Conservation (phyloP, 2,113 vertebrate species). For the Hippocampus zosterae region DNA sequence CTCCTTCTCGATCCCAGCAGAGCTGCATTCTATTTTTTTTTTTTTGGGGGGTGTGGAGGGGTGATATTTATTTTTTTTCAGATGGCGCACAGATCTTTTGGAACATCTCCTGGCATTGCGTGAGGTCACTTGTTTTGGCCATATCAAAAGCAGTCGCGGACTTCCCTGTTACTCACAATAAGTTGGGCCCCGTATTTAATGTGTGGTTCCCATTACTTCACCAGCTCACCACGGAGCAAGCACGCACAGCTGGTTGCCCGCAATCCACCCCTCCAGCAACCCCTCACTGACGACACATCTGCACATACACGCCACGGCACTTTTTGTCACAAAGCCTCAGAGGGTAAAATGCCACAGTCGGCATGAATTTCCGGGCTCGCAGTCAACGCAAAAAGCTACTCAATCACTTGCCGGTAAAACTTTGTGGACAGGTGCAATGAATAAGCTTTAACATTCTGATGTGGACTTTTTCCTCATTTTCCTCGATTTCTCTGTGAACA, state of each 20-base stretch:
- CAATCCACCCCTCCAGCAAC: conserved; percentile 11
- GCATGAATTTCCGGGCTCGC: neutral
- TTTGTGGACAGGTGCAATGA: too few species aligned
- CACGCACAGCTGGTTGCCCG: conserved; percentile 43
- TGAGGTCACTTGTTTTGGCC: conserved; percentile 55
- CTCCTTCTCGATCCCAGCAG: conserved; percentile 20
- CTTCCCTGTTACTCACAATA: conserved; percentile 61
- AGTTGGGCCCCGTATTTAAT: conserved; percentile 19
- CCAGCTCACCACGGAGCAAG: conserved; percentile 33
- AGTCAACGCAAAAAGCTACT: neutral
- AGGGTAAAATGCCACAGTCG: neutral
- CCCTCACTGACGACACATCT: conserved; percentile 31
- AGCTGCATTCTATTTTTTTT: conserved; percentile 24
- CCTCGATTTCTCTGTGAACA: too few species aligned
- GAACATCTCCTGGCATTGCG: conserved; percentile 34
- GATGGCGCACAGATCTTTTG: conserved; percentile 49
- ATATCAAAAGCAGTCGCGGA: conserved; percentile 53
- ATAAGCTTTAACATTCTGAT: too few species aligned
- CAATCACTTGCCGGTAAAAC: neutral
- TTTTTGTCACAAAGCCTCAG: neutral
- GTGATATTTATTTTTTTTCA: conserved; percentile 37
- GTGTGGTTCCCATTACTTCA: conserved; percentile 50
- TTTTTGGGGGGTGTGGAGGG: neutral
- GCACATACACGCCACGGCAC: neutral
- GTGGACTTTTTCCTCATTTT: too few species aligned